A percentile compares a stretch with the other conserved stretches of the same genome.
phyloP scores from a whole-genome alignment of 2,888 invertebrate genomes.

The Hofmannophila pseudospretella region DNA sequence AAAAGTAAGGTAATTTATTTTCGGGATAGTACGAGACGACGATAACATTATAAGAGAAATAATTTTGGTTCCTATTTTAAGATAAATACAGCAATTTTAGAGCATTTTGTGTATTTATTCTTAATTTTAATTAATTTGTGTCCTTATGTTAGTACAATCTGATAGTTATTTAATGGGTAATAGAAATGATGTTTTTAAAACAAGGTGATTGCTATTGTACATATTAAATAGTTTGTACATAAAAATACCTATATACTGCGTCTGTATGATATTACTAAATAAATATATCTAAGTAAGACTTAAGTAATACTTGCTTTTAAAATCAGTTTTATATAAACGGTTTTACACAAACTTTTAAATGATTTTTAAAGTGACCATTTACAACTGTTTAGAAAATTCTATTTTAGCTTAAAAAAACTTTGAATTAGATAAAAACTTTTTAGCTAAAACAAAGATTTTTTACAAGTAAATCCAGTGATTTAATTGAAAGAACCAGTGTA shows the following conservation, averaged over 20 bases:
- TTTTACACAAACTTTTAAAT: too few species aligned
- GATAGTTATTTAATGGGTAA: slow-evolving; percentile 16
- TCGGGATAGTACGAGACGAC: slow-evolving; percentile 27
- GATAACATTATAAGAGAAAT: slow-evolving; percentile 33
- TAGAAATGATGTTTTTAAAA: slow-evolving; percentile 17
- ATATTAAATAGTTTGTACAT: slow-evolving; percentile 32
- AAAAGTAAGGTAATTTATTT: slow-evolving; percentile 59
- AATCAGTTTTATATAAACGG: too few species aligned
- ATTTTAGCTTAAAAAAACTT: too few species aligned
- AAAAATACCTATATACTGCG: slow-evolving; percentile 18
- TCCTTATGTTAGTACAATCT: slow-evolving; percentile 32
- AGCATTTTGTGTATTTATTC: slow-evolving; percentile 63
- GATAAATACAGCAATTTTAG: slow-evolving; percentile 49
- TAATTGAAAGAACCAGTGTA: background rate
- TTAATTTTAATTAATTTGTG: slow-evolving; percentile 28
- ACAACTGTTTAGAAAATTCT: too few species aligned
- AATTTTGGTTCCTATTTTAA: slow-evolving; percentile 75
- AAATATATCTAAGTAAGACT: slow-evolving; percentile 30
- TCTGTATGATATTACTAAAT: slow-evolving; percentile 17
- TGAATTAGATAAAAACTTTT: too few species aligned
- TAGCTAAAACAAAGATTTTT: too few species aligned
- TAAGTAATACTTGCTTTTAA: slow-evolving; percentile 5
- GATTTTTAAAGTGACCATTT: too few species aligned
- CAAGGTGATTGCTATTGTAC: slow-evolving; percentile 20
- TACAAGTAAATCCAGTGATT: too few species aligned